Conservation (phyloP, 2,113 vertebrate species). For the Butorides virescens region DNA sequence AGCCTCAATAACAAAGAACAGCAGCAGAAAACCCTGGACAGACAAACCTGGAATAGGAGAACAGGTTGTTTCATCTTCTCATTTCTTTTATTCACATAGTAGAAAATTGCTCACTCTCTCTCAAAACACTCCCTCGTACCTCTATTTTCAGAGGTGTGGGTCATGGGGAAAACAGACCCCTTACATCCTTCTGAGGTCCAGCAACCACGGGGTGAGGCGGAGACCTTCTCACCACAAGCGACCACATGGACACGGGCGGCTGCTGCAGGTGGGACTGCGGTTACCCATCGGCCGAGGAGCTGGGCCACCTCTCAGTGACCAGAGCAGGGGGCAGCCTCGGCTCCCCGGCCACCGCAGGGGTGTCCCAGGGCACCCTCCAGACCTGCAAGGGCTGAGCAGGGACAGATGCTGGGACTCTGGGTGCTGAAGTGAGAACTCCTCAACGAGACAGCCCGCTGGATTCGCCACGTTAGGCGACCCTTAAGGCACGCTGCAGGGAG, state of each 20-base stretch:
- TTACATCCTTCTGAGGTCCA: too few species aligned
- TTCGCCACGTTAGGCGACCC: neutral
- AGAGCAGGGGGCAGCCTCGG: neutral
- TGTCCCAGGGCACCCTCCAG: neutral
- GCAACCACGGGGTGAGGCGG: fast-evolving
- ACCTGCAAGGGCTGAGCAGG: neutral
- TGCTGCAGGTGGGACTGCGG: fast-evolving
- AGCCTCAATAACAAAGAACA: neutral
- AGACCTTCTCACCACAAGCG: neutral
- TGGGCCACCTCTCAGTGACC: fast-evolving
- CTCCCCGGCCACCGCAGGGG: neutral
- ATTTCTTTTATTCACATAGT: neutral
- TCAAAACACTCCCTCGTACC: neutral
- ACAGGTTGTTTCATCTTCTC: neutral
- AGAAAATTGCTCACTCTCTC: neutral
- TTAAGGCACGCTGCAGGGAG: neutral
- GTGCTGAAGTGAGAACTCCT: neutral
- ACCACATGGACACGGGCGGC: fast-evolving
- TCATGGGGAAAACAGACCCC: neutral
- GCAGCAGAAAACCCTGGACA: neutral
- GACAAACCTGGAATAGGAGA: neutral
- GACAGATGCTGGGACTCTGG: neutral
- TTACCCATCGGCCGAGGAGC: neutral
- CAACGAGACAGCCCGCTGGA: neutral
- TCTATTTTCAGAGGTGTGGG: neutral